A percentile compares a stretch with the other conserved stretches of the same genome.
Evolutionary conservation across 2,113 vertebrate species (phyloP).

Genomic region (Centrocercus urophasianus): DNA sequence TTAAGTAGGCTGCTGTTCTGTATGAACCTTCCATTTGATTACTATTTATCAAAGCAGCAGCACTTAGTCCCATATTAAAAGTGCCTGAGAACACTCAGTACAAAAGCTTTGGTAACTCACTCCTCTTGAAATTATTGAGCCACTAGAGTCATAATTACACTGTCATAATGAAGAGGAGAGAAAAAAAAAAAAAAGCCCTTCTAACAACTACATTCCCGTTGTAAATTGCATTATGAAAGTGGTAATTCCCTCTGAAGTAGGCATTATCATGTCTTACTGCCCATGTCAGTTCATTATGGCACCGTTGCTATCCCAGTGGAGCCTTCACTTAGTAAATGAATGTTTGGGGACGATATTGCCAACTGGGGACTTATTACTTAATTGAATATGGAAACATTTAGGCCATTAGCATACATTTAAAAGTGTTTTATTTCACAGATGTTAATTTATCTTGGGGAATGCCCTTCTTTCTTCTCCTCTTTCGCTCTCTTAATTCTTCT

Average conservation of each 20-base stretch:
- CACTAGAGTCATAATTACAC: conserved; percentile 59
- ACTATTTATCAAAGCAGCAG: background rate
- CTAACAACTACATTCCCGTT: conserved; percentile 4
- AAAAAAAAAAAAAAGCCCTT: background rate
- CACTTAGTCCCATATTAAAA: background rate
- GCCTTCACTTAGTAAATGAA: background rate
- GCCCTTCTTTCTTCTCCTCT: conserved; percentile 14
- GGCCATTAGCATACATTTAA: conserved; percentile 45
- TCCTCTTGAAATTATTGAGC: conserved; percentile 46
- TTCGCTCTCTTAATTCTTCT: conserved; percentile 16
- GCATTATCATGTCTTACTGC: background rate
- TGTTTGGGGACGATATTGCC: conserved; percentile 32
- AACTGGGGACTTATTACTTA: conserved; percentile 19
- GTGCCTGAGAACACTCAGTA: conserved; percentile 11
- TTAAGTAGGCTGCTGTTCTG: background rate
- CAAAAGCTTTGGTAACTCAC: conserved; percentile 43
- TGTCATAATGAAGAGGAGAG: conserved; percentile 57
- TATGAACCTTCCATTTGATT: background rate
- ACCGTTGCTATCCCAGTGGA: background rate
- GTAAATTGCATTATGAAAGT: conserved; percentile 12
- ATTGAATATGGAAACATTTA: conserved; percentile 54
- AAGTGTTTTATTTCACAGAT: conserved; percentile 42
- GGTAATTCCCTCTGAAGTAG: conserved; percentile 19
- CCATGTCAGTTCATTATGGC: background rate
- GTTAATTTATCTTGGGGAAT: conserved; percentile 61